phyloP scores from a whole-genome alignment of 2,797 vertebrate genomes.

The Myotis myotis region DNA sequence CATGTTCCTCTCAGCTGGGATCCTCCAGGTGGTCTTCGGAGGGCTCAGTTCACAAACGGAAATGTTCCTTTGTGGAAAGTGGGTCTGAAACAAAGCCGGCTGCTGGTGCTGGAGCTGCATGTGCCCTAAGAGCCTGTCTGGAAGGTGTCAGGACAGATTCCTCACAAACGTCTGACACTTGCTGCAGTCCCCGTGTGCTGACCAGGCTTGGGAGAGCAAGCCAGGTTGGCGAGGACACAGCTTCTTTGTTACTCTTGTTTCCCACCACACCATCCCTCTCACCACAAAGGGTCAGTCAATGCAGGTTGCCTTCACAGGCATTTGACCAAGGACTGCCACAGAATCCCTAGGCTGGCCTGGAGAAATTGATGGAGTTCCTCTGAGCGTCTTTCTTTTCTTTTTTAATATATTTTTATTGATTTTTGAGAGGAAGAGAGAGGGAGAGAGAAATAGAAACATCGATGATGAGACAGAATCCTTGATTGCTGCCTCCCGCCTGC shows the following conservation, averaged over 20 bases:
- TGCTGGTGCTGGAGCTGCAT: not conserved
- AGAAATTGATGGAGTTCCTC: not conserved
- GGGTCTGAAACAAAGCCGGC: not conserved
- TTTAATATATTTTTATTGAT: too few species aligned
- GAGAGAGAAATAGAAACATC: too few species aligned
- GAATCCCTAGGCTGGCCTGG: not conserved
- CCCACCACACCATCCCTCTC: not conserved
- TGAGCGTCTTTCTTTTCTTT: not conserved
- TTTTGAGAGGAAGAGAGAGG: too few species aligned
- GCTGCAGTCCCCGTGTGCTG: rapidly evolving
- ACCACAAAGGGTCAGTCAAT: not conserved
- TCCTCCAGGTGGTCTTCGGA: not conserved
- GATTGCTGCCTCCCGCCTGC: too few species aligned
- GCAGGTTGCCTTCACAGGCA: not conserved
- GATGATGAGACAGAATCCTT: too few species aligned
- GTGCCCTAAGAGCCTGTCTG: not conserved
- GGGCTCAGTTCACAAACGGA: not conserved
- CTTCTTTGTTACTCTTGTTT: not conserved
- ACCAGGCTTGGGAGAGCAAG: not conserved
- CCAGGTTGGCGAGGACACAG: not conserved
- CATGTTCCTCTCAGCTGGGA: too few species aligned
- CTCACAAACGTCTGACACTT: not conserved
- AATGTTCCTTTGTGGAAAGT: not conserved
- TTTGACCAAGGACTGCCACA: not conserved
- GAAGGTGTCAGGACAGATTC: not conserved